phyloP scores from a whole-genome alignment of 92 coral and sea anemone genomes.

The Nematostella vectensis region DNA sequence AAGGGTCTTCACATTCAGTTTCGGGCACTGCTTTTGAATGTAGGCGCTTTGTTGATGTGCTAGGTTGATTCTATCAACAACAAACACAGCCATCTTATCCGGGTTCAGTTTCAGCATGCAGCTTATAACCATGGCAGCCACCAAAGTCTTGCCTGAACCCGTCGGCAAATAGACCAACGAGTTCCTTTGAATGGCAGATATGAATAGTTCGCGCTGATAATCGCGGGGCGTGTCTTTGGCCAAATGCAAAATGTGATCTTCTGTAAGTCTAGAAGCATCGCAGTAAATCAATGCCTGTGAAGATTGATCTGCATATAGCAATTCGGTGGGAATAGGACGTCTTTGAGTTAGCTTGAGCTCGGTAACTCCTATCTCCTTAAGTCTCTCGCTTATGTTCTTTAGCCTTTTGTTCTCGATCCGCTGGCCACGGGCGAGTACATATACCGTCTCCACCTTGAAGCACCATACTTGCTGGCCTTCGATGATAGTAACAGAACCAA shows the following conservation, averaged over 20 bases:
- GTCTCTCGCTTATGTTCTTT: slow-evolving; percentile 29
- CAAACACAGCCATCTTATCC: slow-evolving; percentile 75
- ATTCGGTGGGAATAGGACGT: neutral
- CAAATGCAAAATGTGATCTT: slow-evolving; percentile 31
- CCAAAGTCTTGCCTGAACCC: slow-evolving; percentile 89
- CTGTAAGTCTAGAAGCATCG: slow-evolving; percentile 33
- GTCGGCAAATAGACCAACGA: slow-evolving; percentile 87
- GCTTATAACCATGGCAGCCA: slow-evolving; percentile 87
- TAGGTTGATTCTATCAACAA: slow-evolving; percentile 75
- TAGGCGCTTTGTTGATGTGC: slow-evolving; percentile 89
- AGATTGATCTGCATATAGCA: neutral
- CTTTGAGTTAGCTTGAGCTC: slow-evolving; percentile 39
- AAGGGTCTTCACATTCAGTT: slow-evolving; percentile 48
- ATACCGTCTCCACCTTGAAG: slow-evolving; percentile 62
- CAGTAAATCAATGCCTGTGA: slow-evolving; percentile 54
- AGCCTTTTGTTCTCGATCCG: slow-evolving; percentile 48
- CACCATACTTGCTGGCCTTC: slow-evolving; percentile 53
- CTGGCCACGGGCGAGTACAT: slow-evolving; percentile 14
- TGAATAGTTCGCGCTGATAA: slow-evolving; percentile 69
- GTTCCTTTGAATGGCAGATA: slow-evolving; percentile 59
- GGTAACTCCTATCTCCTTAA: slow-evolving; percentile 46
- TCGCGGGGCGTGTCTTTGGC: slow-evolving; percentile 70
- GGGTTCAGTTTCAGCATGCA: slow-evolving; percentile 88
- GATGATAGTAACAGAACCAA: slow-evolving; percentile 49
- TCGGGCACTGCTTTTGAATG: slow-evolving; percentile 61